Evolutionary conservation across 2,797 vertebrate genomes (phyloP), one percentile per base, ranked within the genome.

Genomic region (Tadarida brasiliensis): DNA sequence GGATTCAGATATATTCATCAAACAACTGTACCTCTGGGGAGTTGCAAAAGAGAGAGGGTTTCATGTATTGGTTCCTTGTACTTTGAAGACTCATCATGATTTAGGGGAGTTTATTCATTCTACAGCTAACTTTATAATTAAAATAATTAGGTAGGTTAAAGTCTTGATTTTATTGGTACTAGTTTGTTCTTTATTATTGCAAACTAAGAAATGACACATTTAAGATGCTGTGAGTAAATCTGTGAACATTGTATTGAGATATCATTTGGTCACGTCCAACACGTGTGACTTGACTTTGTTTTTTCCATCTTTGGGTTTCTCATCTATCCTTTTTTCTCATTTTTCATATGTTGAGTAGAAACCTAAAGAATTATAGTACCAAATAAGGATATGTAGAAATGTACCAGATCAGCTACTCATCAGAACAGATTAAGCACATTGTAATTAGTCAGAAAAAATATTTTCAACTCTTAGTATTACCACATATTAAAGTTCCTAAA

Each of bases 401-500:
- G 5, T 54, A 24, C 24, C 2, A 76, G n/a, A 33, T 92, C 16
- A 70, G n/a, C 3, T 74, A 49, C 28, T 44, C 10, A 15, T 44
- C 19, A 26, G 51, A 26, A 78, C 0, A 65, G 26, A 5, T 74
- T 68, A 80, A 65, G 22, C 20, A 54, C 35, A 63, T 81, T 33
- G 59, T 89, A 65, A 86, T 70, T 30, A 91, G 26, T 92, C 59
- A 84, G 47, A 56, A 70, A 51, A 91, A 88, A 19, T 74, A 84
- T 76, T 95, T 96, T 95, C 22, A 81, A 28, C 65, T 82, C 35
- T 90, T 85, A 87, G 59, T 59, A 44, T 81, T 35, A 93, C 54
- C 57, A 84, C 80, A n/a, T 70, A 85, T 78, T n/a, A 92, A 81
- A 35, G 39, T 94, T 86, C 77, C 65, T 85, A 35, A 93, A 35